Evolutionary conservation across 2,113 vertebrate species (phyloP).

Genomic region (Pelodiscus sinensis): DNA sequence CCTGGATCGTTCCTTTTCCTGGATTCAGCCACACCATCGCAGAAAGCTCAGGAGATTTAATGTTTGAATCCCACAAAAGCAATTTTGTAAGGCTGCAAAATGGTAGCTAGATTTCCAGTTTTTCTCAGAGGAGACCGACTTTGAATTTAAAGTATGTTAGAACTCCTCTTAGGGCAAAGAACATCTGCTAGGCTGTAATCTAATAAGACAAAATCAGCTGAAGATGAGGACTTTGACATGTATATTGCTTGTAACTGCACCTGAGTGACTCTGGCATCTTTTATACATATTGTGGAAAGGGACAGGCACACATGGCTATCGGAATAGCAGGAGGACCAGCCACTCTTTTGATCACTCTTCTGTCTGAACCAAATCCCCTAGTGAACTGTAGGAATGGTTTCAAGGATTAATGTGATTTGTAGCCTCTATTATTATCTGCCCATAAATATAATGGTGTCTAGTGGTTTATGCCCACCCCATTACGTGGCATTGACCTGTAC

Average conservation of each 20-base stretch:
- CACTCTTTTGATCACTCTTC: not conserved
- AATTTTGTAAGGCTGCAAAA: not conserved
- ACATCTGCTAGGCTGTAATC: not conserved
- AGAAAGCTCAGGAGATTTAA: not conserved
- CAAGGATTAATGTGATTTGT: not conserved
- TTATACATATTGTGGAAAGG: not conserved
- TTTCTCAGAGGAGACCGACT: not conserved
- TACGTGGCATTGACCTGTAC: not conserved
- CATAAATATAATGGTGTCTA: not conserved
- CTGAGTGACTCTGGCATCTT: not conserved
- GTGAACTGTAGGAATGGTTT: not conserved
- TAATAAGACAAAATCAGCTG: not conserved
- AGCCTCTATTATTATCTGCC: not conserved
- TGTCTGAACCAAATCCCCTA: not conserved
- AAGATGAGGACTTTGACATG: not conserved
- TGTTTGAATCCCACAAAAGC: constrained; percentile 36
- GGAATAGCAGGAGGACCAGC: accelerated
- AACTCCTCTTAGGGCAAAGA: accelerated
- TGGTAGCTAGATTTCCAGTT: not conserved
- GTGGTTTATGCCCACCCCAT: not conserved
- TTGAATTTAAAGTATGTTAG: not conserved
- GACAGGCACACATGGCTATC: accelerated
- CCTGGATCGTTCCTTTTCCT: not conserved
- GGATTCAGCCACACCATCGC: not conserved
- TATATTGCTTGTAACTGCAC: not conserved